phyloP scores from a whole-genome alignment of 2,797 vertebrate species.

The Acropternis orthonyx region DNA sequence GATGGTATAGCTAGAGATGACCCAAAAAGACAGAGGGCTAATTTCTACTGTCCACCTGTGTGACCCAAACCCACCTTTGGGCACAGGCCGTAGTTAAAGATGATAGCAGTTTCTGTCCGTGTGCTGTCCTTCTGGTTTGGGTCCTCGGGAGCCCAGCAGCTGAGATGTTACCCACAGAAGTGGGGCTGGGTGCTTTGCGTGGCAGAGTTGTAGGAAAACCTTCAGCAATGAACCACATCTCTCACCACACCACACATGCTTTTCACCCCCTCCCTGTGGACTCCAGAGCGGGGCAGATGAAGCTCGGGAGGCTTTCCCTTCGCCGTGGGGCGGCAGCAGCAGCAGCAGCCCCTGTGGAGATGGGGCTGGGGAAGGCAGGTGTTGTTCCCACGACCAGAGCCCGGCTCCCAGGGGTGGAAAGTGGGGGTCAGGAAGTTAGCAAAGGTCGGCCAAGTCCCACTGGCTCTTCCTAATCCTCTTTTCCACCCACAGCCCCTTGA shows the following conservation, averaged over 20 bases:
- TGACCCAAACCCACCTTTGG: neutral
- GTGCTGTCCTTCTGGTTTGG: neutral
- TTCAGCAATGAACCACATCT: accelerated
- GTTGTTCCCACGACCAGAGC: slow-evolving; percentile 58
- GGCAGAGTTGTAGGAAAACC: neutral
- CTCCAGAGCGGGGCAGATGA: neutral
- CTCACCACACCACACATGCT: neutral
- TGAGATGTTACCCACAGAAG: neutral
- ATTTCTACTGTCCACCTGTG: neutral
- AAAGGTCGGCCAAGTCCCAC: slow-evolving; percentile 48
- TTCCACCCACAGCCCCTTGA: slow-evolving; percentile 64
- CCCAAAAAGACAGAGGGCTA: neutral
- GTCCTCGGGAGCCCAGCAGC: neutral
- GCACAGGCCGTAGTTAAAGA: neutral
- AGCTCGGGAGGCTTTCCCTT: neutral
- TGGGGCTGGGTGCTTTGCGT: accelerated
- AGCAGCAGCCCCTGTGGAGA: slow-evolving; percentile 3
- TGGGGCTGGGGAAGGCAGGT: slow-evolving; percentile 43
- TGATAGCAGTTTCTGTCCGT: neutral
- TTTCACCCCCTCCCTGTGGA: neutral
- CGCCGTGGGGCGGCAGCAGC: neutral
- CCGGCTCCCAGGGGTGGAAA: neutral
- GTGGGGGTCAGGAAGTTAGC: slow-evolving; percentile 45
- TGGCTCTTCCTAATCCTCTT: slow-evolving; percentile 58
- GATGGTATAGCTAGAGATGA: neutral